These are phyloP conservation scores for Drosophila pegasa DNA, from an alignment of 2,888 invertebrate species.

Conservation along the genomic window DNA sequence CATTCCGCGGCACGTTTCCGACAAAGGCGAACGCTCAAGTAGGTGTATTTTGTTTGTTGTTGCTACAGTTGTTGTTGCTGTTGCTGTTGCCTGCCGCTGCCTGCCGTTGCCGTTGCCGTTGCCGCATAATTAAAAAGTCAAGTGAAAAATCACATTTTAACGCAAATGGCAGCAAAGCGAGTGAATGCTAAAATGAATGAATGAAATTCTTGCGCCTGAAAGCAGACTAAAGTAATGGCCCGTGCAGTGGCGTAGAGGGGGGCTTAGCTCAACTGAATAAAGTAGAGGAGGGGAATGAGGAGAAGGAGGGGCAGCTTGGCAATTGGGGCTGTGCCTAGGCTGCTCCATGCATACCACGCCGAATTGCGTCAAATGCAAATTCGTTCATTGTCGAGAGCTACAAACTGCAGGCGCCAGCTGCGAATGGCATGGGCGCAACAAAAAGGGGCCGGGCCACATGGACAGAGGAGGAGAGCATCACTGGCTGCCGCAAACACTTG, in stretches of 20 bases:
- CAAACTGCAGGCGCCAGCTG: conserved; percentile 68
- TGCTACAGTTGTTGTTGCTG: conserved; percentile 17
- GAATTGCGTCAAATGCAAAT: conserved; percentile 73
- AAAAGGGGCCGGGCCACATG: neutral
- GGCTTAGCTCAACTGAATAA: neutral
- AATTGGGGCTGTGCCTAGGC: neutral
- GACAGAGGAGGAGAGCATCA: neutral
- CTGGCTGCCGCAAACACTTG: conserved; percentile 65
- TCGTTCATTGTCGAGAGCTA: conserved; percentile 58
- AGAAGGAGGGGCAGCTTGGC: neutral
- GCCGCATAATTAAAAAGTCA: conserved; percentile 80
- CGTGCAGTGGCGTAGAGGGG: conserved; percentile 13
- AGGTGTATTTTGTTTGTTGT: conserved; percentile 68
- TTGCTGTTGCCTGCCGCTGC: conserved; percentile 13
- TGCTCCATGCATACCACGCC: conserved; percentile 42
- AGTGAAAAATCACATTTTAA: conserved; percentile 81
- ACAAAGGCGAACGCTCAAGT: conserved; percentile 68
- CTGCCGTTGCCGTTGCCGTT: conserved; percentile 36
- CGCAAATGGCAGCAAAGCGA: conserved; percentile 57
- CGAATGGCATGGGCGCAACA: conserved; percentile 18
- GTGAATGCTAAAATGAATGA: conserved; percentile 64
- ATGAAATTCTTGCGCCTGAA: conserved; percentile 78
- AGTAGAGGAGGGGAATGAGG: fast-evolving
- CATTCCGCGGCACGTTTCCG: conserved; percentile 48
- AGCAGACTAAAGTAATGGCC: conserved; percentile 75